Evolutionary conservation across 2,797 vertebrate genomes (phyloP).

Genomic region (Mus minutoides): DNA sequence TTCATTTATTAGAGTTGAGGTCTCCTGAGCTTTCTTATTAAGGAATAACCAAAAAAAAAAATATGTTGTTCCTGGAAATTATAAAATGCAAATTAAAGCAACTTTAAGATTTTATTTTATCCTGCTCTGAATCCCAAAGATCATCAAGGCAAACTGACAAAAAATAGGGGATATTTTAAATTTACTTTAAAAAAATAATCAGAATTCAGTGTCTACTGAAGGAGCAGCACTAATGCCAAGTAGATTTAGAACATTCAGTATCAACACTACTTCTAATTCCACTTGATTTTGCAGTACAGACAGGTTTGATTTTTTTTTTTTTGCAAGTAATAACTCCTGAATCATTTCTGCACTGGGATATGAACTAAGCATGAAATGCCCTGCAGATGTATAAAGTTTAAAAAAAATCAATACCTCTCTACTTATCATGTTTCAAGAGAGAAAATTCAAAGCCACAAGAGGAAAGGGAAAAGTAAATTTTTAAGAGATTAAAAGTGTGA

Average conservation of each 20-base stretch:
- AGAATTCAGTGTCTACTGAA: neutral
- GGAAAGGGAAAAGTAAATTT: constrained; percentile 52
- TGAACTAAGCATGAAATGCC: constrained; percentile 54
- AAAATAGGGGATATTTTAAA: neutral
- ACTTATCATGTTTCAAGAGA: constrained; percentile 46
- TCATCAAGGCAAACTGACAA: too few species aligned
- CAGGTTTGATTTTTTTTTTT: constrained; percentile 4
- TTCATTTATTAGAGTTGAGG: neutral
- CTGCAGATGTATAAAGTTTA: constrained; percentile 29
- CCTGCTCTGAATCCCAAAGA: neutral
- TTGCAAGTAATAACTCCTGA: constrained; percentile 43
- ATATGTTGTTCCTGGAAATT: neutral
- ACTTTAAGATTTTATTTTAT: neutral
- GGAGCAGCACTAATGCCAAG: neutral
- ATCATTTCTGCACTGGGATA: constrained; percentile 23
- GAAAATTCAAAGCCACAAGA: constrained; percentile 46
- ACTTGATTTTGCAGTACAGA: neutral
- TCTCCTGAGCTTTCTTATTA: neutral
- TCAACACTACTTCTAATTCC: neutral
- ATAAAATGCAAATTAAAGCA: neutral
- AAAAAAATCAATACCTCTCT: constrained; percentile 55
- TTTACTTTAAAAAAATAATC: neutral
- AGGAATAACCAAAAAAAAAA: neutral
- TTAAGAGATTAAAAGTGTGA: constrained; percentile 52
- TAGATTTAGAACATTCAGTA: neutral